Conservation (phyloP, 2,888 invertebrate genomes). For the Beris chalybata region DNA sequence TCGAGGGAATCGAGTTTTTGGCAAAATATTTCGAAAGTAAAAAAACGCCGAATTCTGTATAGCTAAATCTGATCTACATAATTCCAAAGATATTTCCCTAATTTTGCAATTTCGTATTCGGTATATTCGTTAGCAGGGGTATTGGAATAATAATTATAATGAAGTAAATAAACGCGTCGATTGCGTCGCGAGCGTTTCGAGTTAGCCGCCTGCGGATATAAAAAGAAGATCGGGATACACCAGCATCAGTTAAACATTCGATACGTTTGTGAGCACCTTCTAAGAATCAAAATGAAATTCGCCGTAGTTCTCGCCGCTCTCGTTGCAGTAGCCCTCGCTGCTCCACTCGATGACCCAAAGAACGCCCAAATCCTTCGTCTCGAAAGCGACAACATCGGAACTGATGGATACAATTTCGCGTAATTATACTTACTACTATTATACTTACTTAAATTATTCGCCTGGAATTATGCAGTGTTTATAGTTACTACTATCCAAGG, state of each 20-base stretch:
- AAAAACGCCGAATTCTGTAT: not conserved
- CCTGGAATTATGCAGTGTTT: not conserved
- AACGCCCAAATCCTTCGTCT: slow-evolving; percentile 65
- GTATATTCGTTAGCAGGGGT: too few species aligned
- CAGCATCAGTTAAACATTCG: slow-evolving; percentile 18
- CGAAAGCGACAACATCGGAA: slow-evolving; percentile 62
- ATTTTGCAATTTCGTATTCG: too few species aligned
- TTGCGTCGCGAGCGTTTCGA: too few species aligned
- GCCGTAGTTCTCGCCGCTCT: slow-evolving; percentile 48
- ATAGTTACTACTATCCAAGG: too few species aligned
- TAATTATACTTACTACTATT: slow-evolving; percentile 45
- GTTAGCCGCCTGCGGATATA: not conserved
- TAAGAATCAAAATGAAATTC: slow-evolving; percentile 49
- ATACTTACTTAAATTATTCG: too few species aligned
- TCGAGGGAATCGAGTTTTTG: slow-evolving; percentile 25
- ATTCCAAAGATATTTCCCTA: too few species aligned
- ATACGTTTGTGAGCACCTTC: slow-evolving; percentile 3
- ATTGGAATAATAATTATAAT: too few species aligned
- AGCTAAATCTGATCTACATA: too few species aligned
- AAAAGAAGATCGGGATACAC: not conserved
- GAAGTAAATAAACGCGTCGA: too few species aligned
- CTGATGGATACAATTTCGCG: slow-evolving; percentile 60
- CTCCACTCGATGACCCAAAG: slow-evolving; percentile 49
- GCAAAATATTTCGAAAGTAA: slow-evolving; percentile 3
- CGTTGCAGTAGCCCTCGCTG: slow-evolving; percentile 47